Percentiles rank a stretch among this genome's conserved stretches.
phyloP scores from a whole-genome alignment of 2,888 invertebrate species.

The Leucania comma region DNA sequence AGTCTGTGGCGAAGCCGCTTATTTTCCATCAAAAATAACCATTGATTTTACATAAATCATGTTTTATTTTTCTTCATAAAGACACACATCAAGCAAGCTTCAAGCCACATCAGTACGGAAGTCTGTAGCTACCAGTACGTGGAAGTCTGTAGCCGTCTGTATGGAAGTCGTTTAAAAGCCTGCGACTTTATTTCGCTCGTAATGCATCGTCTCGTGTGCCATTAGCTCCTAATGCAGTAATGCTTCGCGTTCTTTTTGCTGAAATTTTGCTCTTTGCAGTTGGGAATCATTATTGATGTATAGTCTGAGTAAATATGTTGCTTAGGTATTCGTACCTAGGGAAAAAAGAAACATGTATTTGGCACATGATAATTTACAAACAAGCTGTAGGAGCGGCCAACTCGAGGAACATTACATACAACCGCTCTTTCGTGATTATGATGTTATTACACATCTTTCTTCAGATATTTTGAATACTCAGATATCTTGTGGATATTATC shows the following conservation, averaged over 20 bases:
- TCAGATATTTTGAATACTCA: too few relatives aligned
- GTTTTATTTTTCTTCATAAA: conserved; percentile 10
- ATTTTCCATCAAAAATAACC: too few relatives aligned
- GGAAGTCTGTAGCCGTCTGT: conserved; percentile 12
- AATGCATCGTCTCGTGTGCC: conserved; percentile 44
- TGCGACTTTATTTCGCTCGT: conserved; percentile 42
- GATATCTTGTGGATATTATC: too few relatives aligned
- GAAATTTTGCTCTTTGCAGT: conserved; percentile 23
- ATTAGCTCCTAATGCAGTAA: conserved; percentile 58
- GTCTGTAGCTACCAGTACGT: background rate
- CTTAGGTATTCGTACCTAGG: background rate
- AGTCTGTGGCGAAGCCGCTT: too few relatives aligned
- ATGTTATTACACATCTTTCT: too few relatives aligned
- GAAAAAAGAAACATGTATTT: too few relatives aligned
- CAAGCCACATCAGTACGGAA: background rate
- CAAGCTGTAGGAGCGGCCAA: too few relatives aligned
- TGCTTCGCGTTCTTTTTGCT: conserved; percentile 39
- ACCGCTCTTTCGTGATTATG: too few relatives aligned
- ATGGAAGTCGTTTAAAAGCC: conserved; percentile 35
- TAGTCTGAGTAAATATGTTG: background rate
- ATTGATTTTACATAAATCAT: background rate
- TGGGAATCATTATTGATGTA: conserved; percentile 12
- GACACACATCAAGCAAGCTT: background rate
- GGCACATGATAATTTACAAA: too few relatives aligned
- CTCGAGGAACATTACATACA: too few relatives aligned